A percentile compares a stretch with the other conserved stretches of the same genome.
phyloP scores from a whole-genome alignment of 1,140 invertebrate genomes.

The Pseudomyrmex dendroicus region DNA sequence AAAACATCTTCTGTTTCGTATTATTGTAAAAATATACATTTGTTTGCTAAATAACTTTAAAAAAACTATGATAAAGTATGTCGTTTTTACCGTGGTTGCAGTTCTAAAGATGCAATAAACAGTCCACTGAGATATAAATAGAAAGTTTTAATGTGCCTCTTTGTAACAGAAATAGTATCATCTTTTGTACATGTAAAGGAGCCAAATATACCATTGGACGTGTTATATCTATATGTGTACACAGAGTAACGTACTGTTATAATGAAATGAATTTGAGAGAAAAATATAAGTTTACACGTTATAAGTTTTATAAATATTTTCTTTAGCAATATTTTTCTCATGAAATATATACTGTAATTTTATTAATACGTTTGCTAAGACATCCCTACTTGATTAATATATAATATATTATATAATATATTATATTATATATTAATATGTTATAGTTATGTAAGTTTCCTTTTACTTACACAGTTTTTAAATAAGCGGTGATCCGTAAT shows the following conservation, averaged over 20 bases:
- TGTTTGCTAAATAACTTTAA: too few relatives aligned
- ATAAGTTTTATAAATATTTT: not conserved
- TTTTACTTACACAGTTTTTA: not conserved
- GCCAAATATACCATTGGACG: slow-evolving; percentile 5
- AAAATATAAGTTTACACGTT: not conserved
- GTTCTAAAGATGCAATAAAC: not conserved
- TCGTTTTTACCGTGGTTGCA: not conserved
- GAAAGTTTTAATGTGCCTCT: not conserved
- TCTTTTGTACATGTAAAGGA: slow-evolving; percentile 8
- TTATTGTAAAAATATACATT: too few relatives aligned
- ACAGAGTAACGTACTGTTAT: not conserved
- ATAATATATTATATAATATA: too few relatives aligned
- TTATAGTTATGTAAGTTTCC: too few relatives aligned
- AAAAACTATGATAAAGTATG: too few relatives aligned
- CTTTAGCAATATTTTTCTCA: too few relatives aligned
- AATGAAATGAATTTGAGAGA: not conserved
- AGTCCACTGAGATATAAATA: not conserved
- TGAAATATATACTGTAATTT: too few relatives aligned
- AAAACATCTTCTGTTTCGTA: too few relatives aligned
- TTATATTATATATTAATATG: too few relatives aligned
- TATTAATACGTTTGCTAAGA: too few relatives aligned
- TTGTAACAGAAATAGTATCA: slow-evolving; percentile 18
- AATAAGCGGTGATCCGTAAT: not conserved
- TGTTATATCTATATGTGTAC: not conserved
- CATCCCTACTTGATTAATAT: too few relatives aligned